Evolutionary conservation across 2,113 vertebrate genomes (phyloP), one percentile per base, ranked within the genome.

Genomic region (Sprattus sprattus): DNA sequence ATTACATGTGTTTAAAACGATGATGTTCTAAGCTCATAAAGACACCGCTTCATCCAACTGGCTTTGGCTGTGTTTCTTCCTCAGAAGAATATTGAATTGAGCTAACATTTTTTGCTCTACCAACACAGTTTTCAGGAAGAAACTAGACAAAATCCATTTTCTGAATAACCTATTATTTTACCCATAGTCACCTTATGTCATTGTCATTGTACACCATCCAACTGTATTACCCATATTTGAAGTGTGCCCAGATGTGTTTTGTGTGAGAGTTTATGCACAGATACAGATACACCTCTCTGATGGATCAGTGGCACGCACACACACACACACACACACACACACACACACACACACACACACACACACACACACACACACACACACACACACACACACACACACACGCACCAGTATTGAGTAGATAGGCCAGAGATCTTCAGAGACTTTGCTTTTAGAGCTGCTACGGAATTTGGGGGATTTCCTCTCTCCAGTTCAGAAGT

Each of bases 401-500:
- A 39, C 39, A 39, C 13, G 5, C 16, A 54, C 11, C 52, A 11
- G 47, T 49, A 49, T 18, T 13, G 16, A 15, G 52, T 18, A 54
- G 52, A 54, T 15, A 54, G 52, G 16, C 6, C 54, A 22, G 4
- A 54, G 52, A 15, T 54, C 18, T 18, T 60, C 47, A 49, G 54
- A 60, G 54, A 16, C 13, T 60, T 20, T 22, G 18, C 54, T 60
- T 60, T 60, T 22, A 60, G 54, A 22, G 89, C 87, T 90, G 87
- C 88, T 88, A 90, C 90, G 89, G 88, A 89, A 88, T 90, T 91
- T 87, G 90, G 92, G 90, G 84, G 2, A 88, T 93, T 93, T 88
- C 88, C 88, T 91, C 93, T 93, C 92, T 94, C 89, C 93, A 94
- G 90, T 90, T 91, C 93, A 93, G 86, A 90, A 89, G 92, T 93